These are phyloP conservation scores for Odocoileus virginianus DNA, from an alignment of 2,113 vertebrate species.

Conservation along the genomic window DNA sequence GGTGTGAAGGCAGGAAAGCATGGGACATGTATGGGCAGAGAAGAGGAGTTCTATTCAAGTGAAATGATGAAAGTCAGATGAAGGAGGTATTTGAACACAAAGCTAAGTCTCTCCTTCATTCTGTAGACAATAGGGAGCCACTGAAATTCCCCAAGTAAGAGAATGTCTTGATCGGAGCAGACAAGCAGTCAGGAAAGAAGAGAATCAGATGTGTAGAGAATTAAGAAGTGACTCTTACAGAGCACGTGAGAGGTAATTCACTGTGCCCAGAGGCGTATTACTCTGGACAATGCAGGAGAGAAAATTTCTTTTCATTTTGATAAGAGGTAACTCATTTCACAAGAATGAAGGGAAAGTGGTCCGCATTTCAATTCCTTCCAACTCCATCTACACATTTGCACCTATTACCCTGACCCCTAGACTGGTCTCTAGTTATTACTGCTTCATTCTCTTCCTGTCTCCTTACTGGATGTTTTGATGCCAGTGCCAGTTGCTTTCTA, in stretches of 20 bases:
- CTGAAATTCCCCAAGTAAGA: neutral
- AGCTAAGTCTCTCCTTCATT: neutral
- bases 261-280: neutral
- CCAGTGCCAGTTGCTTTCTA: neutral
- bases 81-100: neutral
- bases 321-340: neutral
- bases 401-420: neutral
- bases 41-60: neutral
- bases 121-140: neutral
- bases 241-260: neutral
- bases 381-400: neutral
- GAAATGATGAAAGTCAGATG: neutral
- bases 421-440: neutral
- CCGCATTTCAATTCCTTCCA: neutral
- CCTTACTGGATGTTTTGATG: neutral
- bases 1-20: neutral
- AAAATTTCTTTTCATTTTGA: neutral
- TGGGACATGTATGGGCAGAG: rapidly evolving
- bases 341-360: neutral
- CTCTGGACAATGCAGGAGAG: neutral
- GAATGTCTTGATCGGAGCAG: neutral
- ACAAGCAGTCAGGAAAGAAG: neutral
- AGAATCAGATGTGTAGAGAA: neutral
- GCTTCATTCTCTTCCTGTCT: neutral
- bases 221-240: neutral